A percentile compares a stretch with the other conserved stretches of the same genome.
Conservation (phyloP, 2,113 vertebrate species). For the Elephas maximus region DNA sequence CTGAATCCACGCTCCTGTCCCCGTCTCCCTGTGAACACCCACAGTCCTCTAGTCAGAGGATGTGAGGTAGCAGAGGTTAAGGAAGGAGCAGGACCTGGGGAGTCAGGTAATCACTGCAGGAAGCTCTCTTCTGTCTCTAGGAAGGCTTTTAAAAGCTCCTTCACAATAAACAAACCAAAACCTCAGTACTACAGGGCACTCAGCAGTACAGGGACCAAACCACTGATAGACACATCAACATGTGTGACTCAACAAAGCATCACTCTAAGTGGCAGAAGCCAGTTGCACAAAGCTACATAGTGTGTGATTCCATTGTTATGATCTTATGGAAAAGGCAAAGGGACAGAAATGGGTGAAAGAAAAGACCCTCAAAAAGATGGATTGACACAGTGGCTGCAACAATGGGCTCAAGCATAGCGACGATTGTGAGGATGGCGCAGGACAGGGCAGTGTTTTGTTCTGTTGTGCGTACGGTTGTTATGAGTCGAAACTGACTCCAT, state of each 20-base stretch:
- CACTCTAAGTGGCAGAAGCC: not conserved
- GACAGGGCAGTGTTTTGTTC: no score
- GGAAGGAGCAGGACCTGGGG: fast-evolving
- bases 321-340: not conserved
- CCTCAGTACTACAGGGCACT: not conserved
- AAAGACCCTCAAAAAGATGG: no score
- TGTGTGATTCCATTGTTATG: fast-evolving
- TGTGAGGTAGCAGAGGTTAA: fast-evolving
- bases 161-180: not conserved
- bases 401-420: no score
- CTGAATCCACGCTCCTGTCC: not conserved
- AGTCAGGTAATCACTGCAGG: not conserved
- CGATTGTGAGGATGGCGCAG: no score
- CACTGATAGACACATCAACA: not conserved
- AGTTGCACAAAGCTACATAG: not conserved
- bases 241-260: no score
- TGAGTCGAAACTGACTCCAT: no score
- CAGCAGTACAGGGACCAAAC: not conserved
- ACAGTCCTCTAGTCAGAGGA: fast-evolving
- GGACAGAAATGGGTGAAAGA: not conserved
- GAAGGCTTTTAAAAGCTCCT: not conserved
- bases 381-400: no score
- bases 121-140: not conserved
- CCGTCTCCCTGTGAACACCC: not conserved
- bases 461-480: no score